These are phyloP conservation scores for Asobara japonica DNA, from an alignment of 1,140 invertebrate species.

Conservation along the genomic window DNA sequence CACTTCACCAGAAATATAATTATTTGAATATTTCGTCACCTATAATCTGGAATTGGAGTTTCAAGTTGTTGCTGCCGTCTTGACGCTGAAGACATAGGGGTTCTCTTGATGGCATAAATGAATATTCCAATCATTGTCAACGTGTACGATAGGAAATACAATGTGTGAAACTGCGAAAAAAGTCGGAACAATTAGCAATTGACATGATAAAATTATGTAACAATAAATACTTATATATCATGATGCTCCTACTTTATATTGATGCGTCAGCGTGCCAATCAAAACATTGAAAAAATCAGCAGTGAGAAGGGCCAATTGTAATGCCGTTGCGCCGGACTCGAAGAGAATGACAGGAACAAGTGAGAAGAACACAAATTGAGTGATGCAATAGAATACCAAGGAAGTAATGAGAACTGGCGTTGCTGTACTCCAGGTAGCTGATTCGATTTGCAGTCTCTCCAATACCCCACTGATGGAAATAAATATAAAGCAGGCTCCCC, in stretches of 20 bases:
- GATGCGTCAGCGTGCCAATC: constrained; percentile 81
- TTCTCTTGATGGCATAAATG: constrained; percentile 75
- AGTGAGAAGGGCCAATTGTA: constrained; percentile 85
- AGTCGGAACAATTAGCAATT: constrained; percentile 4
- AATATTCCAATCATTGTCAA: constrained; percentile 81
- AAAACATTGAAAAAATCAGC: constrained; percentile 88
- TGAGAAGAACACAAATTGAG: constrained; percentile 82
- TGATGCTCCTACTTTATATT: constrained; percentile 77
- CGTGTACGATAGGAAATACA: constrained; percentile 83
- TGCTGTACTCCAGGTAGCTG: constrained; percentile 68
- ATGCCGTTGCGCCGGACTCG: constrained; percentile 81
- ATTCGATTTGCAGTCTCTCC: constrained; percentile 64
- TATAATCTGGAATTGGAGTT: constrained; percentile 58
- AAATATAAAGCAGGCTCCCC: not conserved
- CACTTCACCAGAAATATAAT: not conserved
- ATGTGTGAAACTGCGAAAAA: constrained; percentile 77
- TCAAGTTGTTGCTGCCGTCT: constrained; percentile 55
- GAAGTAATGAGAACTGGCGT: constrained; percentile 64
- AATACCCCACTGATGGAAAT: constrained; percentile 55
- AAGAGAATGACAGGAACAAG: constrained; percentile 80
- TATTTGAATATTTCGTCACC: constrained; percentile 43
- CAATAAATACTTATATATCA: not conserved
- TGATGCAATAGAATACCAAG: constrained; percentile 70
- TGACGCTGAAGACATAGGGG: constrained; percentile 64
- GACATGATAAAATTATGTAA: not conserved